Conservation (phyloP, 2,888 invertebrate species). For the Crioceris asparagi region DNA sequence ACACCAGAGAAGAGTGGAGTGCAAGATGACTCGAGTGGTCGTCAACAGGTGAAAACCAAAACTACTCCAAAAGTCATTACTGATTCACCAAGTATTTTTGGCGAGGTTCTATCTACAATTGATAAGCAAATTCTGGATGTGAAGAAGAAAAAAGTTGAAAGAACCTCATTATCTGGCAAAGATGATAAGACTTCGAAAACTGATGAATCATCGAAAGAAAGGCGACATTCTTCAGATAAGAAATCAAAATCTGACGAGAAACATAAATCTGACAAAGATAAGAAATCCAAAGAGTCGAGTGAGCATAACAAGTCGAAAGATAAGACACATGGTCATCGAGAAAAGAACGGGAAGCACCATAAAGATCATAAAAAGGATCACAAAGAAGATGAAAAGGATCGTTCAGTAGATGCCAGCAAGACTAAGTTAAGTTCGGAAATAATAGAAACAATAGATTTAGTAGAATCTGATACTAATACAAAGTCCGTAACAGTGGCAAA, state of each 20-base stretch:
- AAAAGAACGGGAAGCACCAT: constrained; percentile 3
- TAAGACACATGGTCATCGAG: constrained; percentile 6
- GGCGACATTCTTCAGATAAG: constrained; percentile 3
- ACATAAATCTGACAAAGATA: constrained; percentile 8
- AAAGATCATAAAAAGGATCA: constrained; percentile 6
- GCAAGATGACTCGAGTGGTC: too few relatives aligned
- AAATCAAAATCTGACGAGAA: constrained; percentile 7
- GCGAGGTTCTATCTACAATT: constrained; percentile 23
- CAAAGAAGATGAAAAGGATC: constrained; percentile 6
- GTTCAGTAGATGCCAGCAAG: neutral
- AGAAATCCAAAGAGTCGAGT: constrained; percentile 9
- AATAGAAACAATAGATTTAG: constrained; percentile 11
- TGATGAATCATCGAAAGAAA: constrained; percentile 3
- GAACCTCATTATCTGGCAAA: constrained; percentile 7
- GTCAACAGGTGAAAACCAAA: constrained; percentile 11
- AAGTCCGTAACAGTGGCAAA: neutral
- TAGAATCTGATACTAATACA: constrained; percentile 27
- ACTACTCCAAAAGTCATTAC: constrained; percentile 18
- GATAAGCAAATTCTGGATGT: constrained; percentile 23
- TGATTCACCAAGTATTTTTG: constrained; percentile 23
- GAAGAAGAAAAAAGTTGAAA: constrained; percentile 19
- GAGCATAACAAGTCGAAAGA: constrained; percentile 9
- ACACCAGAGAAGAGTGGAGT: neutral
- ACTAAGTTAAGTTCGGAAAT: constrained; percentile 12
- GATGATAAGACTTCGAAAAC: constrained; percentile 6